Evolutionary conservation across 2,113 vertebrate genomes (phyloP).

Genomic region (Semicossyphus pulcher): DNA sequence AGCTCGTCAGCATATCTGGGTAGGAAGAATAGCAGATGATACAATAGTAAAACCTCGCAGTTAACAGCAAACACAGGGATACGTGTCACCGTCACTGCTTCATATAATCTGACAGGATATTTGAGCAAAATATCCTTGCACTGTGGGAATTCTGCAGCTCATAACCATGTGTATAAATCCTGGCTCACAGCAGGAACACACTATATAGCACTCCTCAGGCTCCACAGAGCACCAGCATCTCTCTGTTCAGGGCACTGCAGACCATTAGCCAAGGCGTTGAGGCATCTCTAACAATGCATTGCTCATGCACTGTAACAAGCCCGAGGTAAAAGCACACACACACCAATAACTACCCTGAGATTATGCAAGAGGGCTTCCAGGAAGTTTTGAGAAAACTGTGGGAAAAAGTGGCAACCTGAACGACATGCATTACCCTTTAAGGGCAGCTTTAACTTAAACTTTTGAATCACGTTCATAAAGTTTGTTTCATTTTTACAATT

Average conservation of each 20-base stretch:
- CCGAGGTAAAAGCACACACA: constrained; percentile 17
- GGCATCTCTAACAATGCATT: constrained; percentile 31
- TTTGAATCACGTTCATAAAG: too few species aligned
- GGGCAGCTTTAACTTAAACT: background rate
- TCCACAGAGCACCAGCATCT: constrained; percentile 21
- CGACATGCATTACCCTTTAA: background rate
- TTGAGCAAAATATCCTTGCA: too few species aligned
- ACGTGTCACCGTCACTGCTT: background rate
- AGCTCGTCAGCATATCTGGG: constrained; percentile 84
- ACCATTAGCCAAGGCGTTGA: constrained; percentile 33
- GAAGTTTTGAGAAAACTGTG: constrained; percentile 22
- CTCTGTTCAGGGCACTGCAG: constrained; percentile 23
- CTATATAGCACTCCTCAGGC: background rate
- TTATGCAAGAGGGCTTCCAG: constrained; percentile 32
- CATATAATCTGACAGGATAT: background rate
- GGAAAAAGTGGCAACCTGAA: background rate
- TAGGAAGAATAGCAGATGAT: background rate
- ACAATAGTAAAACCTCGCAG: background rate
- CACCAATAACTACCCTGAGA: constrained; percentile 17
- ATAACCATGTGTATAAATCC: background rate
- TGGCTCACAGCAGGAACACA: background rate
- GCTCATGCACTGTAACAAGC: constrained; percentile 30
- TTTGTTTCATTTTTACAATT: too few species aligned
- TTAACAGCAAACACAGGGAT: background rate
- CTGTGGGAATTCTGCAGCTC: background rate